Evolutionary conservation across 1,140 invertebrate genomes (phyloP), one percentile per base, ranked within the genome.

Genomic region (Reticulitermes speratus): DNA sequence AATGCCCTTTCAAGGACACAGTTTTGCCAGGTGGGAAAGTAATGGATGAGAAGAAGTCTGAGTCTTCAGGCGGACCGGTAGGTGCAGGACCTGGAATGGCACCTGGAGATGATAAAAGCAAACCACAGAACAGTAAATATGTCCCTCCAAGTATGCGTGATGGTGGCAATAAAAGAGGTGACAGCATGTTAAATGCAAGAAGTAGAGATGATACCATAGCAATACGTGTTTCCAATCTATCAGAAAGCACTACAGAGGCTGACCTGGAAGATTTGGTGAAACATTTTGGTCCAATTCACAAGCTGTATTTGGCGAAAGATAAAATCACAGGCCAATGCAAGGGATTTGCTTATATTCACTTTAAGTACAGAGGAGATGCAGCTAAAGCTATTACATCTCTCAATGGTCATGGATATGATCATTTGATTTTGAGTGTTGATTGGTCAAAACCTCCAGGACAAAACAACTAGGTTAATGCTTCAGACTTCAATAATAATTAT

Each of bases 321-420:
- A 95, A 95, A 88, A 89, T 90, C 9, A 96, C 96, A 87, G 96
- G 96, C 45, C 91, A 94, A n/a, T 97, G 96, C 92, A 97, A 97
- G 93, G 96, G 96, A 83, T 99, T 99, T 93, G 98, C 98, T 52
- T 99, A 99, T 90, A 96, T 99, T 83, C 98, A 98, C 90, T 99
- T 98, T 91, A 97, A 97, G 90, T 95, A 95, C 87, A 93, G 95
- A 88, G 94, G 95, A 89, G 97, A 99, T 92, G 98, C 99, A 65
- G 96, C 97, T 30, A 95, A 95, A 89, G 99, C 99, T 87, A 99
- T 99, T 88, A 91, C 94, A 87, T 93, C 93, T 82, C 94, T 99
- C 11, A 97, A 99, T 91, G 98, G 98, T 7, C 96, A 97, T 91
- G 98, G 98, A 87, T 99, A 99, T 91, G 98, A 99, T 92, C 98